Conservation (phyloP, 2,113 vertebrate species). For the Todiramphus chloris region DNA sequence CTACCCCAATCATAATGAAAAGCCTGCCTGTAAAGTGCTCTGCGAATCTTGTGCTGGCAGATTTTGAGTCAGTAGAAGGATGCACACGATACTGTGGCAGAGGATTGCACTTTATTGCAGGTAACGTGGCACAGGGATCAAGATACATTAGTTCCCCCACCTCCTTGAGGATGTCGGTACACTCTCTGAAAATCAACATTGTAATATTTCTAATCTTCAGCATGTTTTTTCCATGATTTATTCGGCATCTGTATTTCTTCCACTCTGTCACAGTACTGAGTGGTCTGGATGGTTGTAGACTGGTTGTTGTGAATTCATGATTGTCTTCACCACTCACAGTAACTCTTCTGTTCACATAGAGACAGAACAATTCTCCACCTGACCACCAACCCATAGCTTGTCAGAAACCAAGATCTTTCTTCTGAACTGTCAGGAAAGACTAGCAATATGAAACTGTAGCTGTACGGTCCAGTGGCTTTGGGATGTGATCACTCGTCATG, state of each 20-base stretch:
- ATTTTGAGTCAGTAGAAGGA: not conserved
- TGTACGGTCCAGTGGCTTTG: not conserved
- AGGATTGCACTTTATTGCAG: not conserved
- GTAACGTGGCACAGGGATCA: rapidly evolving
- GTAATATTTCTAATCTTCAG: not conserved
- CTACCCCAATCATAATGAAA: not conserved
- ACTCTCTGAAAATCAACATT: not conserved
- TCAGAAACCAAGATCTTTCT: not conserved
- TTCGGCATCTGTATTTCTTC: not conserved
- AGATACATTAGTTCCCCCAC: not conserved
- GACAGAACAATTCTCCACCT: not conserved
- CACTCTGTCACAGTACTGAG: not conserved
- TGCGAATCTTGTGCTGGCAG: not conserved
- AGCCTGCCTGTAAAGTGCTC: not conserved
- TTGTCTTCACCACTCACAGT: not conserved
- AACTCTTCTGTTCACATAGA: not conserved
- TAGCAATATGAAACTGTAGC: not conserved
- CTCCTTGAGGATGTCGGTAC: not conserved
- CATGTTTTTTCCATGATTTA: not conserved
- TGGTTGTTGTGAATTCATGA: not conserved
- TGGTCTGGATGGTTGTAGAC: not conserved
- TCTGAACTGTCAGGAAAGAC: not conserved
- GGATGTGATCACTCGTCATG: not conserved
- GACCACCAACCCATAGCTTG: not conserved
- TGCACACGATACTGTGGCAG: not conserved